These are phyloP conservation scores for Ophthalmotilapia sp. DNA, from an alignment of 2,113 vertebrate species.

Conservation along the genomic window DNA sequence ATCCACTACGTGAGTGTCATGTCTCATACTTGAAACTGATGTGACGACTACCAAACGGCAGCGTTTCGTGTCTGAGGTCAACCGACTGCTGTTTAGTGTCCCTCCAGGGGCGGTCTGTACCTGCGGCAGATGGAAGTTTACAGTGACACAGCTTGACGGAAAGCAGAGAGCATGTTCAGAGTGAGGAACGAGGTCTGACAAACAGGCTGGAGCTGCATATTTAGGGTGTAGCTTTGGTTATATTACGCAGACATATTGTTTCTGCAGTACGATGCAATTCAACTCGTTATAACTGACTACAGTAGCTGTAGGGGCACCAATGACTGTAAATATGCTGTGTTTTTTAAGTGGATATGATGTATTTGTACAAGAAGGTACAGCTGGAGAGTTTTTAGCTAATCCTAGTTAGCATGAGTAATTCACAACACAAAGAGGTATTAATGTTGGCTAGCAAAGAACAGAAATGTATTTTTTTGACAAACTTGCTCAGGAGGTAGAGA, in stretches of 20 bases:
- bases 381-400: neutral
- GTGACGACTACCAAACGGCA: neutral
- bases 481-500: neutral
- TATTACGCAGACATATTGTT: neutral
- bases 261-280: neutral
- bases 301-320: neutral
- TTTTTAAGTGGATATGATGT: neutral
- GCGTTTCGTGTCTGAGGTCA: neutral
- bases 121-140: neutral
- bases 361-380: neutral
- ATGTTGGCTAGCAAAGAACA: neutral
- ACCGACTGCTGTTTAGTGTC: neutral
- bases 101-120: neutral
- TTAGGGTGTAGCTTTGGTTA: neutral
- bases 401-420: neutral
- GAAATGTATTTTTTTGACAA: neutral
- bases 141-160: neutral
- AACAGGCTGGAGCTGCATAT: neutral
- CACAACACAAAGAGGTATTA: neutral
- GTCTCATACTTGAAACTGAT: neutral
- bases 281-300: neutral
- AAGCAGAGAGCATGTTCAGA: neutral
- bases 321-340: rapidly evolving
- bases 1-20: neutral
- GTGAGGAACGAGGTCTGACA: neutral